Percentiles rank a stretch among this genome's conserved stretches.
Evolutionary conservation across 2,797 vertebrate species (phyloP).

Genomic region (Melanotaenia boesemani): DNA sequence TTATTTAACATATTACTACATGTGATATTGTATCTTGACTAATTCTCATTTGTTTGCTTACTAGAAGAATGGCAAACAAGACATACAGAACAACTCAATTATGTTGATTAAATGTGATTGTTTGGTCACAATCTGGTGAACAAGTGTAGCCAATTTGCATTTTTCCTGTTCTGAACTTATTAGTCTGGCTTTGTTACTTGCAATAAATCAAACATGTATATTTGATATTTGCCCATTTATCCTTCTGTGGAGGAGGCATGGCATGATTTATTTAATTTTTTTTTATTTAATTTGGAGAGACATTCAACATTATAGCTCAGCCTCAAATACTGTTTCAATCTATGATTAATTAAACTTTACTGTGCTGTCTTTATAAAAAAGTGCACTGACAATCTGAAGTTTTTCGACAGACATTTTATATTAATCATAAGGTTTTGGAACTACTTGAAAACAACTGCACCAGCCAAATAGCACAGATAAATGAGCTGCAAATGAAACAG

Average conservation of each 20-base stretch:
- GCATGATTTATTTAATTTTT: slow-evolving; percentile 5
- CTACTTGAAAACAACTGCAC: not conserved
- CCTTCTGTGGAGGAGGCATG: not conserved
- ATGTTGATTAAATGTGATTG: too few relatives aligned
- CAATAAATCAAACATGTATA: not conserved
- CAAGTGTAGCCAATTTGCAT: not conserved
- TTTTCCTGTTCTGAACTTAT: not conserved
- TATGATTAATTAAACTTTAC: not conserved
- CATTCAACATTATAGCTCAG: not conserved
- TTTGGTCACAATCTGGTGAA: not conserved
- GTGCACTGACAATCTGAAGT: not conserved
- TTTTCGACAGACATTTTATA: slow-evolving; percentile 12
- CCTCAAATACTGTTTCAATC: slow-evolving; percentile 10
- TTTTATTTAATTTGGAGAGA: not conserved
- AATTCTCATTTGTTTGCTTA: too few relatives aligned
- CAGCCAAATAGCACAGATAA: not conserved
- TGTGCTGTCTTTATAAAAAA: not conserved
- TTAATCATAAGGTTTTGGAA: not conserved
- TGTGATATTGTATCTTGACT: too few relatives aligned
- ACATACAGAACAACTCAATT: too few relatives aligned
- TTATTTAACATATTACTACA: too few relatives aligned
- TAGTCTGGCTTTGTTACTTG: not conserved
- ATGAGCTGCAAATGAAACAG: not conserved
- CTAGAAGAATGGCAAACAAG: too few relatives aligned
- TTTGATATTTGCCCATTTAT: not conserved